Evolutionary conservation across 2,797 vertebrate genomes (phyloP).

Genomic region (Microtus obscurus): DNA sequence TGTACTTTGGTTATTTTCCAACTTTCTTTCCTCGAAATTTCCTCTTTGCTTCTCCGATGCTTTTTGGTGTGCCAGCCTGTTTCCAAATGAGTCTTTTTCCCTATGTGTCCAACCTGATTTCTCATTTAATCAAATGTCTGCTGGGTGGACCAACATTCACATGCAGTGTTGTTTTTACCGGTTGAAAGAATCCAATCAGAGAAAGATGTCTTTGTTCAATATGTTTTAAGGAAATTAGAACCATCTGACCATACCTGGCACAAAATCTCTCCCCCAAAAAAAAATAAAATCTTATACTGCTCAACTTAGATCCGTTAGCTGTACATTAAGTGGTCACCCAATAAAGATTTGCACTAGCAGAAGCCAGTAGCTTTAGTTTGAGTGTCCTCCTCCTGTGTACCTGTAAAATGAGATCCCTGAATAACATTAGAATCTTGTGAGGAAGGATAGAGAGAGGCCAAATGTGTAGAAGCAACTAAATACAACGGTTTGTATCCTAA

Average conservation of each 20-base stretch:
- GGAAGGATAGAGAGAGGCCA: not conserved
- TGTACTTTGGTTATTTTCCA: not conserved
- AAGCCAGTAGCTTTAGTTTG: not conserved
- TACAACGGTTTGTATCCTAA: not conserved
- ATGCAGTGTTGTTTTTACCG: not conserved
- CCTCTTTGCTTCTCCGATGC: not conserved
- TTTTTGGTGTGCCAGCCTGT: not conserved
- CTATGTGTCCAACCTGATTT: not conserved
- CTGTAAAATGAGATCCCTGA: not conserved
- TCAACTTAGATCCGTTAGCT: not conserved
- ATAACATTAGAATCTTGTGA: not conserved
- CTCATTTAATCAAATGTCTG: not conserved
- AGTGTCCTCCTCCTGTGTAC: not conserved
- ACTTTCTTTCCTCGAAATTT: not conserved
- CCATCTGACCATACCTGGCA: not conserved
- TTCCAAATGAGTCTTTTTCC: not conserved
- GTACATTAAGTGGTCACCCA: not conserved
- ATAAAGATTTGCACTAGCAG: not conserved
- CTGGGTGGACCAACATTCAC: not conserved
- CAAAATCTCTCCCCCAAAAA: not conserved
- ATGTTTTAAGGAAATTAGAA: not conserved
- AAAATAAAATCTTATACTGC: not conserved
- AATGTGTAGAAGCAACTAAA: not conserved
- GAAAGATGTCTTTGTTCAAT: not conserved
- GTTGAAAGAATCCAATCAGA: not conserved